Evolutionary conservation across 2,797 vertebrate genomes (phyloP), one percentile per base, ranked within the genome.

Genomic region (Delichon dasypus): DNA sequence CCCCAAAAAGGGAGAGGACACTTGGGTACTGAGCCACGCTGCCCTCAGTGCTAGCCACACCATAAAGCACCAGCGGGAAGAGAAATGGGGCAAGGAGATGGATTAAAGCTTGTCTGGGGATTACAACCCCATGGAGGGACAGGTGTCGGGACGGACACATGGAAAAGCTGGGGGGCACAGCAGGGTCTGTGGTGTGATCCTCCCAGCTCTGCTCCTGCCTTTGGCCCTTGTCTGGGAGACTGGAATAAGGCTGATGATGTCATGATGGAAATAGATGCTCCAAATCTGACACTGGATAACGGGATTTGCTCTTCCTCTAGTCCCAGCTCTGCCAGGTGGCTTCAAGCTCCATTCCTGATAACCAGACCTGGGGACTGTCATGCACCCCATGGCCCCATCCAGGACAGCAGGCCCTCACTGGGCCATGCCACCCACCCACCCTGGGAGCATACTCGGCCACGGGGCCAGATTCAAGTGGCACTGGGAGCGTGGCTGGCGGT

Each of bases 371-470:
- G 25, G 42, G 32, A 13, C 27, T 10, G 4, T 47, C 38, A 26
- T 26, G 54, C 15, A 20, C 10, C 23, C 20, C 9, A 5, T 8
- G 30, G 36, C 34, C 19, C 73, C 55, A 26, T 18, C 34, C 7
- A 42, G 44, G 44, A 30, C 50, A 29, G 38, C 44, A 83, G 36
- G 21, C 72, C 66, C 29, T 32, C 1, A 0, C 36, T 21, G 57
- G 64, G 21, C 53, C 13, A 5, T 50, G 48, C 60, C 54, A 34
- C 36, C 50, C 45, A 8, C 47, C 25, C 20, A 14, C 10, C 34
- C 70, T 0, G 0, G 54, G 16, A 73, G 36, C 66, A 26, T 23
- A 44, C 55, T 50, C 0, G 1, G 75, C 34, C 13, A 1, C 2
- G 5, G 55, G 65, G 50, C 25, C 5, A 14, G 13, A 64, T 36